These are phyloP conservation scores for pig (Sus scrofa) DNA, from an alignment of 2,113 vertebrate genomes.

Conservation along the genomic window T2T-Sscrofa CM000827.6:37004501-37005000, in stretches of 20 bases:
- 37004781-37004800: not conserved
- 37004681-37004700: not conserved
- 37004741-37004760: fast-evolving
- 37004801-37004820: not conserved
- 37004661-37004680: not conserved
- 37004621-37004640: not conserved
- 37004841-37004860: not conserved
- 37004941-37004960: fast-evolving
- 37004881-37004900: not conserved
- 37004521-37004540: fast-evolving
- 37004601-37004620: not conserved
- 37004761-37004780: not conserved
- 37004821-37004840: fast-evolving
- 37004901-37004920: fast-evolving
- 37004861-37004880: fast-evolving
- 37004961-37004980: not conserved
- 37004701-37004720: not conserved
- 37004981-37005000: not conserved
- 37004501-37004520: conserved; percentile 85
- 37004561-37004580: not conserved
- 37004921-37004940: not conserved
- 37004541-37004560: fast-evolving
- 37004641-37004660: no score
- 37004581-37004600: not conserved
- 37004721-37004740: not conserved